A percentile compares a stretch with the other conserved stretches of the same genome.
Evolutionary conservation across 1,140 invertebrate species (phyloP).

Genomic region (Drosophila bocki): DNA sequence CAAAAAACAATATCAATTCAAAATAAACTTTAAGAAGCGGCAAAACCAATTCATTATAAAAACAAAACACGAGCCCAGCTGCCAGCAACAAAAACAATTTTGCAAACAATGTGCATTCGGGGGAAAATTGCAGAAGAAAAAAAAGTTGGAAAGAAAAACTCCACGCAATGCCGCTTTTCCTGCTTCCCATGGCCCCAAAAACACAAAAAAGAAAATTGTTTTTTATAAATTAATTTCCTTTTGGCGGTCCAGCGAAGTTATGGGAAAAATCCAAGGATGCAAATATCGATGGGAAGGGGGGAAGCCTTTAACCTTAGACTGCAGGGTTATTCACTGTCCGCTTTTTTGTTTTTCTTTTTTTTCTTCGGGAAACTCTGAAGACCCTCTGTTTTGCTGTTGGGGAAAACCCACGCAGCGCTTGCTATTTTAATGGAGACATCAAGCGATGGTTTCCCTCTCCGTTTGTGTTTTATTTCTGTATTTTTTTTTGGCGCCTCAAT

Average conservation of each 20-base stretch:
- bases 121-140: slow-evolving; percentile 15
- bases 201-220: slow-evolving; percentile 19
- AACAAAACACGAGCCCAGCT: slow-evolving; percentile 20
- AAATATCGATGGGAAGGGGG: slow-evolving; percentile 5
- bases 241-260: slow-evolving; percentile 32
- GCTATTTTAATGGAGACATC: slow-evolving; percentile 63
- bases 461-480: background rate
- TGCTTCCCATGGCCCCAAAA: slow-evolving; percentile 60
- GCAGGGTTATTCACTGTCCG: slow-evolving; percentile 27
- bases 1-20: slow-evolving; percentile 24
- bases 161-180: slow-evolving; percentile 58
- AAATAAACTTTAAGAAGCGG: slow-evolving; percentile 40
- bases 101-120: slow-evolving; percentile 58
- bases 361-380: slow-evolving; percentile 18
- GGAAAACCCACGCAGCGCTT: slow-evolving; percentile 47
- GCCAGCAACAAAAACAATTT: slow-evolving; percentile 17
- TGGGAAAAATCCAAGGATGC: slow-evolving; percentile 42
- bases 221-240: slow-evolving; percentile 70
- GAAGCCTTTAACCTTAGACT: slow-evolving; percentile 36
- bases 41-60: slow-evolving; percentile 48
- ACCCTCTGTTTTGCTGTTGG: slow-evolving; percentile 4
- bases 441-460: slow-evolving; percentile 27
- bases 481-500: slow-evolving; percentile 64
- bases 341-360: slow-evolving; percentile 3
- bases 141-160: slow-evolving; percentile 16